Conservation (phyloP, 2,797 vertebrate genomes). For the Poeciliopsis gracilis region DNA sequence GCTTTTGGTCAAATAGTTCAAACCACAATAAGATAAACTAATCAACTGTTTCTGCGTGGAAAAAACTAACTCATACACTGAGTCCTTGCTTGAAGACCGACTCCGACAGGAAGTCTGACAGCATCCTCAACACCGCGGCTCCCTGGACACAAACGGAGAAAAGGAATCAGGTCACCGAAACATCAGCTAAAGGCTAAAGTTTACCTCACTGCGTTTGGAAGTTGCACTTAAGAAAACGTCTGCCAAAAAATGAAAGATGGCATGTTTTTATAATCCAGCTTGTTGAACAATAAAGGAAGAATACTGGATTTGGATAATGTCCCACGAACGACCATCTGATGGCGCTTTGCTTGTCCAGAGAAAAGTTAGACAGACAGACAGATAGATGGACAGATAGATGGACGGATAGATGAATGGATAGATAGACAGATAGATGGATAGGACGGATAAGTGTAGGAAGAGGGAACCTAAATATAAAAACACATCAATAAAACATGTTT, state of each 20-base stretch:
- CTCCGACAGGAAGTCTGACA: conserved; percentile 88
- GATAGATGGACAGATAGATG: no score
- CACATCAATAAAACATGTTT: not conserved
- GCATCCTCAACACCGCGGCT: conserved; percentile 87
- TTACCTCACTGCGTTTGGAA: not conserved
- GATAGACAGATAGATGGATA: no score
- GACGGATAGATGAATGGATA: no score
- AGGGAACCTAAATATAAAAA: not conserved
- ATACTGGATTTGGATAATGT: not conserved
- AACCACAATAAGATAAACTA: not conserved
- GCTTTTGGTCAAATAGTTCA: not conserved
- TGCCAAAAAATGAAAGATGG: not conserved
- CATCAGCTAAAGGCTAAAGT: not conserved
- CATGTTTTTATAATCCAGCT: not conserved
- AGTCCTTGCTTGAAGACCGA: conserved; percentile 84
- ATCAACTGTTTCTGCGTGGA: not conserved
- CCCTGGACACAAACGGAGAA: conserved; percentile 41
- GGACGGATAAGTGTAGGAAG: not conserved
- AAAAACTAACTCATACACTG: conserved; percentile 74
- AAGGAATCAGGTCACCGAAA: not conserved
- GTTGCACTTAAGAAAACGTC: not conserved
- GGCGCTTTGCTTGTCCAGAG: not conserved
- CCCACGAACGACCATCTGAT: not conserved
- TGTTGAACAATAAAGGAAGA: not conserved
- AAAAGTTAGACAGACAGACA: no score